A percentile compares a stretch with the other conserved stretches of the same genome.
phyloP scores from a whole-genome alignment of 2,797 vertebrate genomes.

The Pseudochaenichthys georgianus region DNA sequence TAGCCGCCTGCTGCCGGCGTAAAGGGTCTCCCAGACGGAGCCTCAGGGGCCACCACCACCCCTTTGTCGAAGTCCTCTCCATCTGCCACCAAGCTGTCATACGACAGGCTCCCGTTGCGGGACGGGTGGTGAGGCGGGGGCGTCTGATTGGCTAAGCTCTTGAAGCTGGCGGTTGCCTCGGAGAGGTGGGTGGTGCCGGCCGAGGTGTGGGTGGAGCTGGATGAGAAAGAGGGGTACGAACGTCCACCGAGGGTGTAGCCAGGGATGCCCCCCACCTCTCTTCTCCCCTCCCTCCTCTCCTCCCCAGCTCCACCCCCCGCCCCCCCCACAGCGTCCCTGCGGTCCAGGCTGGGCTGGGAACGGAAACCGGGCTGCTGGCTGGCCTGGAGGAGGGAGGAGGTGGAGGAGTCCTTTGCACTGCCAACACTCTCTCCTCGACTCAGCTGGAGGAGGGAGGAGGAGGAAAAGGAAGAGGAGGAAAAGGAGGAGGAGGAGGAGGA shows the following conservation, averaged over 20 bases:
- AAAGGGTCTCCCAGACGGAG: slow-evolving; percentile 68
- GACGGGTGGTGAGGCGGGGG: slow-evolving; percentile 76
- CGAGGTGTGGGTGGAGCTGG: slow-evolving; percentile 88
- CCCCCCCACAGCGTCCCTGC: slow-evolving; percentile 63
- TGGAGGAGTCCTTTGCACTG: slow-evolving; percentile 88
- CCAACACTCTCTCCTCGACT: slow-evolving; percentile 92
- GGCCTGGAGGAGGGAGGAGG: slow-evolving; percentile 88
- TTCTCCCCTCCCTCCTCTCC: slow-evolving; percentile 47
- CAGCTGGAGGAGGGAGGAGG: slow-evolving; percentile 80
- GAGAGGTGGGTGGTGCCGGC: slow-evolving; percentile 80
- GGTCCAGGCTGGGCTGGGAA: slow-evolving; percentile 95
- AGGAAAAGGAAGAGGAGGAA: neutral
- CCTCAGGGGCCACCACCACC: slow-evolving; percentile 51
- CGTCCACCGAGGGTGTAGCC: slow-evolving; percentile 83
- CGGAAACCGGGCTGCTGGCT: slow-evolving; percentile 92
- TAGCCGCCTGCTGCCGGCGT: slow-evolving; percentile 82
- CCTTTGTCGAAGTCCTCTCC: slow-evolving; percentile 86
- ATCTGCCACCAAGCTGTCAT: slow-evolving; percentile 83
- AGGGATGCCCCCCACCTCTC: slow-evolving; percentile 71
- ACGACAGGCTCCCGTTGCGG: slow-evolving; percentile 91
- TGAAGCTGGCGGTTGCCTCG: slow-evolving; percentile 91
- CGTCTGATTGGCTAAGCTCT: slow-evolving; percentile 95
- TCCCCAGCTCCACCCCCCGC: slow-evolving; percentile 59
- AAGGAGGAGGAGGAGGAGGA: slow-evolving; percentile 29
- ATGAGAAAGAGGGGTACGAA: slow-evolving; percentile 90